Evolutionary conservation across 2,888 invertebrate species (phyloP).

Genomic region (Drosophila kuntzei): DNA sequence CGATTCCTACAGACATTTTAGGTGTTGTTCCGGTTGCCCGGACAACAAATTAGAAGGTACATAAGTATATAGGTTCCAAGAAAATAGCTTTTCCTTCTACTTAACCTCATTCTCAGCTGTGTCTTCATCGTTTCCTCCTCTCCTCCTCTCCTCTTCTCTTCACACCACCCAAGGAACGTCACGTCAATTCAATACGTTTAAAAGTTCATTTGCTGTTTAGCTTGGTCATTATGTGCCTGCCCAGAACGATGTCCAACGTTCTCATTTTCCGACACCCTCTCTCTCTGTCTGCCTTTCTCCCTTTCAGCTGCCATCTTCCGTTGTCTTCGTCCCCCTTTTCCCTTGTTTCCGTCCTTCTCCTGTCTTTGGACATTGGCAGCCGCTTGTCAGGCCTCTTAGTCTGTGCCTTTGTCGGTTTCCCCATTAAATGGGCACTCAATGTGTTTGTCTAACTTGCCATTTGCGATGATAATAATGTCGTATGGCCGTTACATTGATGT

Average conservation of each 20-base stretch:
- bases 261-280: conserved; percentile 5
- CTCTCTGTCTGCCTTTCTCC: not conserved
- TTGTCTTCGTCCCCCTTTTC: not conserved
- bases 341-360: not conserved
- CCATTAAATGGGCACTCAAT: conserved; percentile 80
- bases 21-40: conserved; percentile 54
- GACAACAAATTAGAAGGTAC: conserved; percentile 52
- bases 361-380: conserved; percentile 17
- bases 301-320: not conserved
- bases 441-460: conserved; percentile 80
- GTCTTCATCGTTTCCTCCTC: conserved; percentile 2
- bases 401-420: conserved; percentile 54
- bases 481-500: conserved; percentile 80
- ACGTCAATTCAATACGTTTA: conserved; percentile 80
- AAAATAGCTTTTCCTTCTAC: conserved; percentile 3
- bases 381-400: conserved; percentile 32
- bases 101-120: conserved; percentile 22
- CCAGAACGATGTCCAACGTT: conserved; percentile 45
- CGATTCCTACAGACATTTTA: conserved; percentile 24
- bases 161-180: conserved; percentile 10
- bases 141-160: conserved; percentile 1
- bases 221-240: conserved; percentile 77
- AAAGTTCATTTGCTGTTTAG: conserved; percentile 81
- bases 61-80: conserved; percentile 9
- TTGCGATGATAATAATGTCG: conserved; percentile 80